Conservation (phyloP, 2,888 invertebrate genomes). For the Eupeodes latifasciatus region DNA sequence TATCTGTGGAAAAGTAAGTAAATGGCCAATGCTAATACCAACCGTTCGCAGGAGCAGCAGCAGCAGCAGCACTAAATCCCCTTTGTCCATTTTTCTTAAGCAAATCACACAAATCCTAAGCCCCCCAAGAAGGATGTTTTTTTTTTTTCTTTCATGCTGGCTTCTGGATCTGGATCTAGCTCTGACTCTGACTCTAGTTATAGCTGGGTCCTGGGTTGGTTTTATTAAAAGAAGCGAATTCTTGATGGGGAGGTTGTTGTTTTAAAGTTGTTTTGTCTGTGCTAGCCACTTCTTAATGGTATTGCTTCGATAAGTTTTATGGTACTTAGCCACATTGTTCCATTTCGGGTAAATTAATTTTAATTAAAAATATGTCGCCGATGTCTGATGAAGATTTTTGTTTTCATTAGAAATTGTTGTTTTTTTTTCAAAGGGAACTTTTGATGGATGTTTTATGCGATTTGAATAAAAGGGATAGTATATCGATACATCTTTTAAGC, state of each 20-base stretch:
- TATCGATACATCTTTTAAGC: no score
- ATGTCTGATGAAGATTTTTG: conserved; percentile 35
- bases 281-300: conserved; percentile 70
- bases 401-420: conserved; percentile 12
- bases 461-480: no score
- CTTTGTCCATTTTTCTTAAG: conserved; percentile 75
- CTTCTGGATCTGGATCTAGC: no score
- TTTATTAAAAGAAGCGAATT: no score
- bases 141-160: conserved; percentile 41
- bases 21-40: conserved; percentile 68
- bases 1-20: conserved; percentile 71
- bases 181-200: no score
- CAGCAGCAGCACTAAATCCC: conserved; percentile 55
- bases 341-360: conserved; percentile 72
- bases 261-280: conserved; percentile 64
- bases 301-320: conserved; percentile 73
- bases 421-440: background rate
- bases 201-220: no score
- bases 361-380: conserved; percentile 73
- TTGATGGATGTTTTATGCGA: background rate
- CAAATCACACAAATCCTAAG: conserved; percentile 73
- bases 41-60: conserved; percentile 18
- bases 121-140: conserved; percentile 52
- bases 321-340: conserved; percentile 71
- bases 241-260: conserved; percentile 7